phyloP scores from a whole-genome alignment of 2,797 vertebrate genomes.

The Perodicticus potto region DNA sequence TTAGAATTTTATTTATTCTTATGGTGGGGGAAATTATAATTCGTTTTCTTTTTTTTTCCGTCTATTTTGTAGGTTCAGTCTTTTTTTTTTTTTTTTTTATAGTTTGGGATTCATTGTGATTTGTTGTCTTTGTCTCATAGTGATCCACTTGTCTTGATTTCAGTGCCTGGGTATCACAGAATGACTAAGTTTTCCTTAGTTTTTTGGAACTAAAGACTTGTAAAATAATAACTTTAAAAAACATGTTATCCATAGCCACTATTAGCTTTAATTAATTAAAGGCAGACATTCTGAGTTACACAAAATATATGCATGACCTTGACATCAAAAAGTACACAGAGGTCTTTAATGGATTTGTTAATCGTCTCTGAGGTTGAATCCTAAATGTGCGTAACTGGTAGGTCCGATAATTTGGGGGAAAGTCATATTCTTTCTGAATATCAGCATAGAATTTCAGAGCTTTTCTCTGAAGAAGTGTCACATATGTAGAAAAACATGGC shows the following conservation, averaged over 20 bases:
- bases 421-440: slow-evolving; percentile 54
- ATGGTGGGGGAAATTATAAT: not conserved
- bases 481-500: not conserved
- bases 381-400: slow-evolving; percentile 24
- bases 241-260: not conserved
- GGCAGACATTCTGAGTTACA: slow-evolving; percentile 26
- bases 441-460: slow-evolving; percentile 55
- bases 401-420: slow-evolving; percentile 52
- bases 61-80: no score
- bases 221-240: slow-evolving; percentile 54
- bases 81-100: not conserved
- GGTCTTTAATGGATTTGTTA: slow-evolving; percentile 56
- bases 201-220: slow-evolving; percentile 57
- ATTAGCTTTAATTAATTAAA: slow-evolving; percentile 64
- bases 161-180: slow-evolving; percentile 19
- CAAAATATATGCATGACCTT: slow-evolving; percentile 14
- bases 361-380: slow-evolving; percentile 67
- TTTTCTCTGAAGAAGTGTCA: slow-evolving; percentile 26
- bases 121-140: slow-evolving; percentile 23
- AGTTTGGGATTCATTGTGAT: not conserved
- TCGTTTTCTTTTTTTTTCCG: not conserved
- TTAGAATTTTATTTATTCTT: slow-evolving; percentile 56
- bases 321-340: slow-evolving; percentile 30
- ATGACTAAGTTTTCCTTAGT: not conserved
- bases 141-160: not conserved